Evolutionary conservation across 2,888 invertebrate genomes (phyloP).

Genomic region (Seira sanloemensis): DNA sequence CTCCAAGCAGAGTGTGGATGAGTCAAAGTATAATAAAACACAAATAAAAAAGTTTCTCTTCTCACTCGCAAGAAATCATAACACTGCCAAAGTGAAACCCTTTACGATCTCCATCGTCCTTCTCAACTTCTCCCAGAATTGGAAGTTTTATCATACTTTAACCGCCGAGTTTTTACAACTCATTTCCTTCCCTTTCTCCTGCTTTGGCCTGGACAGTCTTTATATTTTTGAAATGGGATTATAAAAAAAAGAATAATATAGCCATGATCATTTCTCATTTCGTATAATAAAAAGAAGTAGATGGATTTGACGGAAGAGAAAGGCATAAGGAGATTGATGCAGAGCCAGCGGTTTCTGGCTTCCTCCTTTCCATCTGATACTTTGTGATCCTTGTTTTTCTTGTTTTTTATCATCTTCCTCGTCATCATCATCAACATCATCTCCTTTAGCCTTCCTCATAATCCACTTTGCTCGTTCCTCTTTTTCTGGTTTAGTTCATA

Average conservation of each 20-base stretch:
- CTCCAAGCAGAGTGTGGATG: not conserved
- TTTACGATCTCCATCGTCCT: not conserved
- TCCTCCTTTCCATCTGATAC: not conserved
- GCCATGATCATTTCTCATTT: slow-evolving; percentile 4
- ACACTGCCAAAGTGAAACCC: not conserved
- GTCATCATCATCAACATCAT: not conserved
- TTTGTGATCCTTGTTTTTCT: not conserved
- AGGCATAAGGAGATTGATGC: slow-evolving; percentile 15
- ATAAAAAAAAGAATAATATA: slow-evolving; percentile 25
- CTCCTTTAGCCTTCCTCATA: slow-evolving; percentile 15
- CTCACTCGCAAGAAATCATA: not conserved
- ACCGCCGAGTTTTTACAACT: slow-evolving; percentile 5
- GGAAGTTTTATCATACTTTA: too few relatives aligned
- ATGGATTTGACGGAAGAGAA: slow-evolving; percentile 4
- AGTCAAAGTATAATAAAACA: not conserved
- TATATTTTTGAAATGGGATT: slow-evolving; percentile 33
- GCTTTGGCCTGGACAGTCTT: not conserved
- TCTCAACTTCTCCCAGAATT: too few relatives aligned
- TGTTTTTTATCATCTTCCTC: not conserved
- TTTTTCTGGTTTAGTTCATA: not conserved
- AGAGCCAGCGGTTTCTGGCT: slow-evolving; percentile 45
- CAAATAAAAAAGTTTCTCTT: slow-evolving; percentile 16
- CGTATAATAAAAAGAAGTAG: slow-evolving; percentile 1
- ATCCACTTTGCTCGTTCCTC: slow-evolving; percentile 27
- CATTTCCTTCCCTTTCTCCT: not conserved